Conservation (phyloP, 2,113 vertebrate species). For the Eolophus roseicapilla region DNA sequence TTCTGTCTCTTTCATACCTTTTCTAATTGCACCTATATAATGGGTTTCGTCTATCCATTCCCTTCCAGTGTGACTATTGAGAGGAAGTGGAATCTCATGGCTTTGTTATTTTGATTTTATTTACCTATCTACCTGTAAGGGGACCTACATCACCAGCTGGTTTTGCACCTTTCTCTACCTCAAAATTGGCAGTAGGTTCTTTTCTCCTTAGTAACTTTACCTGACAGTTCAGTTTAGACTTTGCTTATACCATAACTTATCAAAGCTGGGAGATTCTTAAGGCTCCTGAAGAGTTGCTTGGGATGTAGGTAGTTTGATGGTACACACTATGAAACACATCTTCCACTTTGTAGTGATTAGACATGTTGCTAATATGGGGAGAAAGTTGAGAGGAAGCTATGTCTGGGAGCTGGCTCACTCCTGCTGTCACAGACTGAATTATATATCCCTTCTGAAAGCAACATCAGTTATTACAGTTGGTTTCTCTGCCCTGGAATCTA, state of each 20-base stretch:
- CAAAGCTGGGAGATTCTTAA: background rate
- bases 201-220: background rate
- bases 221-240: background rate
- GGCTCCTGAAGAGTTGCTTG: background rate
- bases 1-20: background rate
- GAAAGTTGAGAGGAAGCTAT: background rate
- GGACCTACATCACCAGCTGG: background rate
- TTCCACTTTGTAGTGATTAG: background rate
- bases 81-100: background rate
- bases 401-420: background rate
- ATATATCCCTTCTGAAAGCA: background rate
- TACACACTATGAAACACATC: background rate
- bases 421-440: background rate
- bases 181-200: background rate
- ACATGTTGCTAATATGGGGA: background rate
- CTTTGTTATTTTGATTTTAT: background rate
- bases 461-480: background rate
- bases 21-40: background rate
- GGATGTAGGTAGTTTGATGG: background rate
- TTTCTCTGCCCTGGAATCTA: background rate
- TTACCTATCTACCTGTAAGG: background rate
- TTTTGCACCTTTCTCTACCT: background rate
- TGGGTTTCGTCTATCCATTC: background rate
- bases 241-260: background rate
- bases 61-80: background rate